Base-by-base conservation (phyloP, 2,113 vertebrate species). In the Madoqua kirkii region DNA sequence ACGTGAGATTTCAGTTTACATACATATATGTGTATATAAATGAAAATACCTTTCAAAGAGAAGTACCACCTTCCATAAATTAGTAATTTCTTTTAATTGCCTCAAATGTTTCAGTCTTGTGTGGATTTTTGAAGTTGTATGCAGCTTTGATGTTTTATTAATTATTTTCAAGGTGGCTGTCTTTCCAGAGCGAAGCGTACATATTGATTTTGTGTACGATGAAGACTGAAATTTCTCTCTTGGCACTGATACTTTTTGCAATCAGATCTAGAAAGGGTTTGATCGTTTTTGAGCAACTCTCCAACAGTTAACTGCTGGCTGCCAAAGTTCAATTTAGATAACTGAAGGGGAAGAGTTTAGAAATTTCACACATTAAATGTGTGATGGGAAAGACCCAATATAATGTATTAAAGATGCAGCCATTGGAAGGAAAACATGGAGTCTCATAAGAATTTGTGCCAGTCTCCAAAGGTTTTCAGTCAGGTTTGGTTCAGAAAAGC, bases 131-230 rank as follows among this genome's bases (percentile, higher is more conserved):
- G 98, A 99, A 98, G 97, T 97, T 97, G 96, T 89, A n/a, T 93
- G 62, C 94, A 96, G 95, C 98, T 98, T 98, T 99, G 98, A 98
- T 98, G 98, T 98, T 99, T 99, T 98, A 99, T 99, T 98, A 98
- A 98, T 98, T 98, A 97, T 98, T 98, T 98, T 98, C 98, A 87
- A 98, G 98, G 98, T 99, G 98, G 98, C 93, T 98, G 96, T 97
- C 96, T 97, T 98, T 97, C 92, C 97, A 98, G 97, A 97, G 98
- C 78, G 64, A 97, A 98, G 96, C 92, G 93, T 97, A 96, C 50
- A 62, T 98, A 97, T 98, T 98, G 97, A 98, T 98, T 98, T 98
- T 98, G 52, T 98, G 93, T 98, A 97, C 67, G 90, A 95, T 95
- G 96, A 97, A 93, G 95, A 90, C 55, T 95, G 74, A 98, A 79